Evolutionary conservation across 2,797 vertebrate species (phyloP).

Genomic region (Coranthus polyacanthus): DNA sequence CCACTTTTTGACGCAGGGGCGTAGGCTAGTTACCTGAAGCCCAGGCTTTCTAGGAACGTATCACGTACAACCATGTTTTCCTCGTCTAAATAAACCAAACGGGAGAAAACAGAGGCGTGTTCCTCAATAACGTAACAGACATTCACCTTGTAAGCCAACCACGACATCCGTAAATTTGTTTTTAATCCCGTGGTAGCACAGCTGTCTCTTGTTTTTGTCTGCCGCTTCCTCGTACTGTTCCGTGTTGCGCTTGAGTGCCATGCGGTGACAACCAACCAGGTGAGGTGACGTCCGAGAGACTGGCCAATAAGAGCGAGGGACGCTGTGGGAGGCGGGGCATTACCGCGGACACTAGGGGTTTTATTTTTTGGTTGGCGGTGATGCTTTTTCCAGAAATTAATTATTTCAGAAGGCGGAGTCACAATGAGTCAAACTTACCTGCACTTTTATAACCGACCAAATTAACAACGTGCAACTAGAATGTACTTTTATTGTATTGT

Average conservation of each 20-base stretch:
- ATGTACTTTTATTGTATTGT: too few species aligned
- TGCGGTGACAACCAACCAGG: constrained; percentile 53
- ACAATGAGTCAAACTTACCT: constrained; percentile 1
- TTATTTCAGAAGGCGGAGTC: neutral
- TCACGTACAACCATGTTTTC: constrained; percentile 8
- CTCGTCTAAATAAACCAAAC: neutral
- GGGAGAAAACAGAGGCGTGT: neutral
- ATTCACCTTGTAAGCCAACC: constrained; percentile 20
- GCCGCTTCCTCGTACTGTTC: constrained; percentile 78
- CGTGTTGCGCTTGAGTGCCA: constrained; percentile 62
- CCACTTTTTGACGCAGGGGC: constrained; percentile 72
- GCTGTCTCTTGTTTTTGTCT: constrained; percentile 70
- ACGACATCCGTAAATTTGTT: constrained; percentile 13
- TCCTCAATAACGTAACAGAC: neutral
- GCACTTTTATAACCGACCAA: neutral
- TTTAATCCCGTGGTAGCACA: constrained; percentile 43
- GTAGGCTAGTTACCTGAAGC: constrained; percentile 75
- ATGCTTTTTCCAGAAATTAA: constrained; percentile 36
- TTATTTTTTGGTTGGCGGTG: neutral
- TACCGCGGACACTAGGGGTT: neutral
- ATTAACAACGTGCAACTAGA: neutral
- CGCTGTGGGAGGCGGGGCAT: constrained; percentile 40
- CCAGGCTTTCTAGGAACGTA: constrained; percentile 31
- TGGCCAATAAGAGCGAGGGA: constrained; percentile 56
- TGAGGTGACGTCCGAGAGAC: accelerated